Percentiles rank a stretch among this genome's conserved stretches.
These are phyloP conservation scores for Alethe diademata DNA, from an alignment of 2,113 vertebrate species.

Conservation along the genomic window DNA sequence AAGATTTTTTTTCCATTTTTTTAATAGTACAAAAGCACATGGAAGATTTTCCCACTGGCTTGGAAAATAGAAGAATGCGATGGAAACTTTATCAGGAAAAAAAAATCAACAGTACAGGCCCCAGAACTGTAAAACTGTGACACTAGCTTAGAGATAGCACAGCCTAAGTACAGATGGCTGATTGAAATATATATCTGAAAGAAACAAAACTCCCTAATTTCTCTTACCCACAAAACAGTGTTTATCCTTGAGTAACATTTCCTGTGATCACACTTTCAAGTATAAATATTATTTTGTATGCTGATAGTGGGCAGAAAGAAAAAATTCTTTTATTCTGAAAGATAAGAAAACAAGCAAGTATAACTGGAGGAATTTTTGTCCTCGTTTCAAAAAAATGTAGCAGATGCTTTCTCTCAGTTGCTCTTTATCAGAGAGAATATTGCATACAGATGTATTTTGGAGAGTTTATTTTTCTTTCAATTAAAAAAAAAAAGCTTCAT, in stretches of 20 bases:
- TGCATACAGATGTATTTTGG: conserved; percentile 34
- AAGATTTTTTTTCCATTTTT: background rate
- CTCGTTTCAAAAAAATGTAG: background rate
- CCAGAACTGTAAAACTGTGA: background rate
- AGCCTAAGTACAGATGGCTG: background rate
- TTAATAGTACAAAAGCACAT: background rate
- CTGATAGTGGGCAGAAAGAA: background rate
- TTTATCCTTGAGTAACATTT: conserved; percentile 18
- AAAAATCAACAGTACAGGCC: background rate
- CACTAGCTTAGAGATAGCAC: background rate
- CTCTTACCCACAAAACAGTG: background rate
- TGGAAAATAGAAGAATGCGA: background rate
- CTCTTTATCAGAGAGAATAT: conserved; percentile 42
- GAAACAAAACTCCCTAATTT: background rate
- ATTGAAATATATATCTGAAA: background rate
- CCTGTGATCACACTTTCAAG: conserved; percentile 12
- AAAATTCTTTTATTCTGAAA: conserved; percentile 21
- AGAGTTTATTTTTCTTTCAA: conserved; percentile 54
- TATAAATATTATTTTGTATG: conserved; percentile 45
- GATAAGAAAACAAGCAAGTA: conserved; percentile 39
- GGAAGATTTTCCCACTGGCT: background rate
- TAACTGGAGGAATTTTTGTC: background rate
- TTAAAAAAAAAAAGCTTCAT: background rate
- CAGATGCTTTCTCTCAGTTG: conserved; percentile 55
- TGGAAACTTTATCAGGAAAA: background rate